phyloP scores from a whole-genome alignment of 2,113 vertebrate genomes.

The Uropsilus gracilis region DNA sequence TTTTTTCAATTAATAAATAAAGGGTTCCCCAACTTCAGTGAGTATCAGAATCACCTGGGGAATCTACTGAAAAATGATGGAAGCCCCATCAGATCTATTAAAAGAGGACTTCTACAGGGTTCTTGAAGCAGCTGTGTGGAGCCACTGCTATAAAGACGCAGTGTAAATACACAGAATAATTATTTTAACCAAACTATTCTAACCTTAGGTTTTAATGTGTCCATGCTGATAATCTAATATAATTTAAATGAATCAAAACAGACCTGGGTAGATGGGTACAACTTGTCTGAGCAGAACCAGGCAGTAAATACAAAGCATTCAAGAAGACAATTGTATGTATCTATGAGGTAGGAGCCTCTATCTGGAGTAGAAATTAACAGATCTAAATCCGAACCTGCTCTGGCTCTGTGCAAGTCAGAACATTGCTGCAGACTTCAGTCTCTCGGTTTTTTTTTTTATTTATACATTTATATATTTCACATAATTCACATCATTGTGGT shows the following conservation, averaged over 20 bases:
- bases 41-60: background rate
- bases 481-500: no score
- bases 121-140: background rate
- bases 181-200: background rate
- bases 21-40: background rate
- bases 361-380: background rate
- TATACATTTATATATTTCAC: no score
- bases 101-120: background rate
- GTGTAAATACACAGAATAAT: background rate
- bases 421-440: background rate
- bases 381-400: background rate
- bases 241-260: constrained; percentile 4
- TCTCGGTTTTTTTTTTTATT: no score
- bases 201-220: background rate
- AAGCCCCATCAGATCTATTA: background rate
- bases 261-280: background rate
- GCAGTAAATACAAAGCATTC: background rate
- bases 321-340: background rate
- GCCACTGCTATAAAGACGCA: background rate
- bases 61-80: background rate
- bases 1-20: background rate
- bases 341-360: background rate
- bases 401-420: background rate
- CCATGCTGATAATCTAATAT: constrained; percentile 5
- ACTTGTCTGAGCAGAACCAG: background rate